These are phyloP conservation scores for Choreutis nemorana DNA, from an alignment of 2,888 invertebrate species.

Conservation along the genomic window DNA sequence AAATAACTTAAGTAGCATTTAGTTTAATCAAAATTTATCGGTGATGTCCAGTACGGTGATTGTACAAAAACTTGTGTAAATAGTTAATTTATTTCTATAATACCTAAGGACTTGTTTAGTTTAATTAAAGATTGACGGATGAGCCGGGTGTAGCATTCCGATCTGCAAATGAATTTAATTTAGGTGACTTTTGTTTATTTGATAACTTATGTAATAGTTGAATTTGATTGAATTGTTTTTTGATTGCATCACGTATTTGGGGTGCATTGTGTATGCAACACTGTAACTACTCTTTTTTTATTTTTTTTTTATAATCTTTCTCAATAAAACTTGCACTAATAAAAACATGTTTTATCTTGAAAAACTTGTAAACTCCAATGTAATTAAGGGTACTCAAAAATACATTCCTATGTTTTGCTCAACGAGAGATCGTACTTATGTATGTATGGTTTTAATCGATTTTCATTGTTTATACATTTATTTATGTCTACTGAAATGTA, in stretches of 20 bases:
- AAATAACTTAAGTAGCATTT: constrained; percentile 50
- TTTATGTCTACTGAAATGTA: no score
- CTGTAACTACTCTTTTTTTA: no score
- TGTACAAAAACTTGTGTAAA: not conserved
- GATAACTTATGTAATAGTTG: constrained; percentile 44
- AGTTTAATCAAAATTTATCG: constrained; percentile 37
- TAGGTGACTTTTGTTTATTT: not conserved
- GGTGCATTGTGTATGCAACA: no score
- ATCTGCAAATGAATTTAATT: not conserved
- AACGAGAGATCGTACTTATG: constrained; percentile 14
- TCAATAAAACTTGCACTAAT: no score
- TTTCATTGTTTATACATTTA: constrained; percentile 18
- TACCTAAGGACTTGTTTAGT: not conserved
- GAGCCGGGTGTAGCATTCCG: not conserved
- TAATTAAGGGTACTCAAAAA: no score
- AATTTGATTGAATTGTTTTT: no score
- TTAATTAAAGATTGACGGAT: not conserved
- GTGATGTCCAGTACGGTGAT: constrained; percentile 13
- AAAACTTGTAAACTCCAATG: no score
- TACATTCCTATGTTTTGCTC: constrained; percentile 19
- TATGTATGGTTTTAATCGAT: constrained; percentile 6
- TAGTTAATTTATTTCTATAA: constrained; percentile 1
- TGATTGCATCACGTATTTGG: no score
- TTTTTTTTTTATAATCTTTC: no score
- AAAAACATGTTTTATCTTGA: no score